phyloP scores from a whole-genome alignment of 1,140 invertebrate species.

The Eueides isabella region DNA sequence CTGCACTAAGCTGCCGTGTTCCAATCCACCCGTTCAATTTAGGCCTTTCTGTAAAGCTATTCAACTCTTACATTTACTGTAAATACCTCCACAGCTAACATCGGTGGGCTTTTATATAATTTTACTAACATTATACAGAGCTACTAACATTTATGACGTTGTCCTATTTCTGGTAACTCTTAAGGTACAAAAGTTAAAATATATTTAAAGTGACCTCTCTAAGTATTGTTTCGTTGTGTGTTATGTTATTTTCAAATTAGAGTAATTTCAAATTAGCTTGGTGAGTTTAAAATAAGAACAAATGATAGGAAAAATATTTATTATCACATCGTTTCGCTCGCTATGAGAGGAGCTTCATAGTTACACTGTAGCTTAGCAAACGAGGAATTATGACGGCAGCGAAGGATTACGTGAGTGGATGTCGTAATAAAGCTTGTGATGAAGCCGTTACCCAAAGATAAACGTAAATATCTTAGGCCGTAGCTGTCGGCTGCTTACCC shows the following conservation, averaged over 20 bases:
- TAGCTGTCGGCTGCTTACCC: slow-evolving; percentile 60
- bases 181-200: background rate
- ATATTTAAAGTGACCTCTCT: background rate
- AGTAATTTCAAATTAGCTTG: too few relatives aligned
- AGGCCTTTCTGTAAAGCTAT: slow-evolving; percentile 72
- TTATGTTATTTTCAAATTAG: too few relatives aligned
- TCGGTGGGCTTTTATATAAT: slow-evolving; percentile 38
- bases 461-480: slow-evolving; percentile 80
- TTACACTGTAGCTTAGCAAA: slow-evolving; percentile 75
- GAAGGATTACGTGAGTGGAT: slow-evolving; percentile 82
- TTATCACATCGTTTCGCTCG: background rate
- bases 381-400: slow-evolving; percentile 79
- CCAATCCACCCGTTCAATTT: slow-evolving; percentile 76
- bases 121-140: slow-evolving; percentile 29
- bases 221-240: too few relatives aligned
- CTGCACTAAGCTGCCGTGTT: slow-evolving; percentile 77
- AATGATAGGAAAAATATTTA: background rate
- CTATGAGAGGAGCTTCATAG: slow-evolving; percentile 1
- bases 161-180: background rate
- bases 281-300: background rate
- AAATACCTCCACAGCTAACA: slow-evolving; percentile 57
- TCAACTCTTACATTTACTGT: slow-evolving; percentile 63
- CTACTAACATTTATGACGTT: slow-evolving; percentile 19
- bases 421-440: slow-evolving; percentile 82
- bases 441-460: slow-evolving; percentile 81